A percentile compares a stretch with the other conserved stretches of the same genome.
These are phyloP conservation scores for Rhinichthys klamathensis DNA, from an alignment of 2,113 vertebrate species.

Conservation along the genomic window DNA sequence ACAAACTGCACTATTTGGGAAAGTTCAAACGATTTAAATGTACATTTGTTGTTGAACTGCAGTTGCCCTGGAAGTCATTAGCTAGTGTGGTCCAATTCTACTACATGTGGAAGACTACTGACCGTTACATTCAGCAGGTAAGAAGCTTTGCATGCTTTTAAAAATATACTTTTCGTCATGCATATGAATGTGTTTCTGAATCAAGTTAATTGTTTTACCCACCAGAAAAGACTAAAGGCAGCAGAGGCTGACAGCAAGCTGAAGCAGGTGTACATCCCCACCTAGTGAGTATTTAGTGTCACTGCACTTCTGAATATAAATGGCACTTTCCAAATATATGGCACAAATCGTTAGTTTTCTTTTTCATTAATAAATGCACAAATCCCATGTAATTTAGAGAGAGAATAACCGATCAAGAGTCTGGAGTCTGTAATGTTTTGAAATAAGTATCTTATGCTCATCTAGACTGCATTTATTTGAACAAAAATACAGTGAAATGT, in stretches of 20 bases:
- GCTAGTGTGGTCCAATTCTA: conserved; percentile 96
- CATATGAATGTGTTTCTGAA: neutral
- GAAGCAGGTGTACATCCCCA: conserved; percentile 94
- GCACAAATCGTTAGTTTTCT: neutral
- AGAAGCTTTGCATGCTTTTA: neutral
- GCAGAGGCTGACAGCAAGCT: conserved; percentile 93
- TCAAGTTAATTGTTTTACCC: neutral
- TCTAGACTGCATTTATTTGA: neutral
- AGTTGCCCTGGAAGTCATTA: conserved; percentile 95
- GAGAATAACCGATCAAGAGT: too few species aligned
- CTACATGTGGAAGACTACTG: conserved; percentile 98
- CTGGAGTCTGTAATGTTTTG: neutral
- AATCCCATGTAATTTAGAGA: neutral
- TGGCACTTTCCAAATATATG: neutral
- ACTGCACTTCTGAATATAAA: neutral
- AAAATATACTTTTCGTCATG: neutral
- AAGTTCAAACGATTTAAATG: neutral
- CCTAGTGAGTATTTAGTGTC: conserved; percentile 83
- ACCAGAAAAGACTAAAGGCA: conserved; percentile 90
- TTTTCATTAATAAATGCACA: neutral
- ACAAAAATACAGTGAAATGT: neutral
- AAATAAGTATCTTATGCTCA: neutral
- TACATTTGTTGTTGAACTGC: neutral
- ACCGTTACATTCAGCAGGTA: conserved; percentile 95
- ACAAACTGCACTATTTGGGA: neutral